phyloP scores from a whole-genome alignment of 2,888 invertebrate genomes.

The Drosophila flavopinicola region DNA sequence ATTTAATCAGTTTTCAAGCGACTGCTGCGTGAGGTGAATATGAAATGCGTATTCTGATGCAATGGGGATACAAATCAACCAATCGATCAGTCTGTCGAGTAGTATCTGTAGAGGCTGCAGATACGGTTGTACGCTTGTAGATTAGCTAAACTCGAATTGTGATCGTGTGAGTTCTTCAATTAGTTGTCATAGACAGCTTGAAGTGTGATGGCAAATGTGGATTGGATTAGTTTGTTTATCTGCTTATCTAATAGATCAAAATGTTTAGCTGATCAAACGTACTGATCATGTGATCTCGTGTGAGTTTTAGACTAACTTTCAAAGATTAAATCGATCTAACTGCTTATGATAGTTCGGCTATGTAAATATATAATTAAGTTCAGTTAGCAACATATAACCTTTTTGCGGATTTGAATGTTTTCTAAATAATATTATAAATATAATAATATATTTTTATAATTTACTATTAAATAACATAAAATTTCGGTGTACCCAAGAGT shows the following conservation, averaged over 20 bases:
- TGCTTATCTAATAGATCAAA: too few species aligned
- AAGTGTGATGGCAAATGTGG: neutral
- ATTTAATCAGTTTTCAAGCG: conserved; percentile 59
- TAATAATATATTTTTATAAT: too few species aligned
- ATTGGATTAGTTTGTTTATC: too few species aligned
- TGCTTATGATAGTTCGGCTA: neutral
- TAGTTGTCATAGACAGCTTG: neutral
- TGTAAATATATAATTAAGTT: too few species aligned
- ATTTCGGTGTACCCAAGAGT: too few species aligned
- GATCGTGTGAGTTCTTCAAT: conserved; percentile 32
- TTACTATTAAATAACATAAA: too few species aligned
- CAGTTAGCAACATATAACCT: too few species aligned
- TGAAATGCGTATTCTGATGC: conserved; percentile 11
- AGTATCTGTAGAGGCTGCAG: neutral
- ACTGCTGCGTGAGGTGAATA: conserved; percentile 50
- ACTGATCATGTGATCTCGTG: too few species aligned
- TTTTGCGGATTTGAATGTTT: too few species aligned
- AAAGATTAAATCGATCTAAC: neutral
- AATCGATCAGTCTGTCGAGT: neutral
- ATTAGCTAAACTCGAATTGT: conserved; percentile 13
- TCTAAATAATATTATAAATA: too few species aligned
- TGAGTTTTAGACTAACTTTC: too few species aligned
- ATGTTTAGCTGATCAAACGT: too few species aligned
- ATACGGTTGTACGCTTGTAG: conserved; percentile 1
- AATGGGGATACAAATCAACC: neutral